phyloP scores from a whole-genome alignment of 1,140 invertebrate genomes.

The Rhysida immarginata region DNA sequence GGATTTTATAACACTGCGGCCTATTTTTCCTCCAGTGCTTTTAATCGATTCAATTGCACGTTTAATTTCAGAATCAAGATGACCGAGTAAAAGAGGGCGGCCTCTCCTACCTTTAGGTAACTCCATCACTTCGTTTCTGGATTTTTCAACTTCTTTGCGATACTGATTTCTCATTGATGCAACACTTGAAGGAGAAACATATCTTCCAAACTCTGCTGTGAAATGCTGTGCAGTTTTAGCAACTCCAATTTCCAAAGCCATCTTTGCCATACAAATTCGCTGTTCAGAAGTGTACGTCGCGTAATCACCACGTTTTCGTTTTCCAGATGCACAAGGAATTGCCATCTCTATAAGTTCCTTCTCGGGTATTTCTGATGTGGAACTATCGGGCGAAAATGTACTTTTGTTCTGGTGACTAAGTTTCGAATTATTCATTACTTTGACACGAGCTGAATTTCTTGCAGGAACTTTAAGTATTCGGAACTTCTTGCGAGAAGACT shows the following conservation, averaged over 20 bases:
- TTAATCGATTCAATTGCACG: not conserved
- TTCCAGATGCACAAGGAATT: constrained; percentile 1
- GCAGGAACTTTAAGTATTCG: not conserved
- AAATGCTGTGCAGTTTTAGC: constrained; percentile 4
- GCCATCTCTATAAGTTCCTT: constrained; percentile 5
- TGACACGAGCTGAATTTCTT: not conserved
- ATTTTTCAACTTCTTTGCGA: not conserved
- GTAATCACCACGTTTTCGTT: constrained; percentile 2
- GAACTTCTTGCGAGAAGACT: not conserved
- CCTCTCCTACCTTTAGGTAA: constrained; percentile 1
- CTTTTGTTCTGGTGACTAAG: not conserved
- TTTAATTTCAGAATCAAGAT: constrained; percentile 3
- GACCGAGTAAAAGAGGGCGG: not conserved
- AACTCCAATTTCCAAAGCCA: constrained; percentile 1
- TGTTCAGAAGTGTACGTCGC: constrained; percentile 5
- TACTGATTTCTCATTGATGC: constrained; percentile 6
- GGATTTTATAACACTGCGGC: constrained; percentile 1
- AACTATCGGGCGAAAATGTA: not conserved
- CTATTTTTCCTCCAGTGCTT: constrained; percentile 1
- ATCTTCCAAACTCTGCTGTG: not conserved
- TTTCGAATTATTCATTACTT: not conserved
- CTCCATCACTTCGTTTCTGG: not conserved
- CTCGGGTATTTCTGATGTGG: not conserved
- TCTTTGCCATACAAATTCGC: constrained; percentile 1
- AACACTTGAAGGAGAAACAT: constrained; percentile 4